Evolutionary conservation across 2,888 invertebrate species (phyloP).

Genomic region (Eilema sororculum): DNA sequence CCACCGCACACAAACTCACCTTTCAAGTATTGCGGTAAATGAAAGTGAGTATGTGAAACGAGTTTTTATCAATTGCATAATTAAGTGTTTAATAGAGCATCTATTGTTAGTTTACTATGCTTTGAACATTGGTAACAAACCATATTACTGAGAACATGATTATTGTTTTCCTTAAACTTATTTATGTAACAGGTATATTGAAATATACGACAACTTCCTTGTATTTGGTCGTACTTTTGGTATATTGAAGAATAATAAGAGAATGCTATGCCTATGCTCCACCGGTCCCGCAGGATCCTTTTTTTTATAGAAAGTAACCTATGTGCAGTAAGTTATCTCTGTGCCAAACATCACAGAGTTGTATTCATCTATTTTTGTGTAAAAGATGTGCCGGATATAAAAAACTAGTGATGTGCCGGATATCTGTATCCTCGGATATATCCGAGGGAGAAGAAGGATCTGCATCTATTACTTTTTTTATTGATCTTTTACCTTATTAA

Average conservation of each 20-base stretch:
- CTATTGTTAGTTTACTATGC: constrained; percentile 14
- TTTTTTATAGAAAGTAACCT: neutral
- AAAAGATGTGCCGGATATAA: neutral
- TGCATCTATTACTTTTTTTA: no score
- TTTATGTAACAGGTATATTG: constrained; percentile 10
- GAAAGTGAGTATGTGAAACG: constrained; percentile 43
- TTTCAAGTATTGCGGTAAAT: constrained; percentile 38
- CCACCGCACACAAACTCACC: constrained; percentile 27
- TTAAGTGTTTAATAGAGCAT: constrained; percentile 37
- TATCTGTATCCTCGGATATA: no score
- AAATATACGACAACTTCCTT: constrained; percentile 4
- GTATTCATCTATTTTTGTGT: neutral
- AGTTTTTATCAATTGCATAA: constrained; percentile 48
- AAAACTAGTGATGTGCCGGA: no score
- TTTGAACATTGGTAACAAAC: neutral
- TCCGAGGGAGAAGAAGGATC: no score
- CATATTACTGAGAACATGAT: neutral
- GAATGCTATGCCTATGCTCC: no score
- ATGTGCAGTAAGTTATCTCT: neutral
- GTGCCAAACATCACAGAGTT: neutral
- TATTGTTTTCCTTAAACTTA: constrained; percentile 23
- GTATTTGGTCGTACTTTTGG: neutral
- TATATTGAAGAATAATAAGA: neutral
- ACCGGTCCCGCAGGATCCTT: no score
- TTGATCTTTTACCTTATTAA: no score